Conservation (phyloP, 2,113 vertebrate species). For the Scomber japonicus region DNA sequence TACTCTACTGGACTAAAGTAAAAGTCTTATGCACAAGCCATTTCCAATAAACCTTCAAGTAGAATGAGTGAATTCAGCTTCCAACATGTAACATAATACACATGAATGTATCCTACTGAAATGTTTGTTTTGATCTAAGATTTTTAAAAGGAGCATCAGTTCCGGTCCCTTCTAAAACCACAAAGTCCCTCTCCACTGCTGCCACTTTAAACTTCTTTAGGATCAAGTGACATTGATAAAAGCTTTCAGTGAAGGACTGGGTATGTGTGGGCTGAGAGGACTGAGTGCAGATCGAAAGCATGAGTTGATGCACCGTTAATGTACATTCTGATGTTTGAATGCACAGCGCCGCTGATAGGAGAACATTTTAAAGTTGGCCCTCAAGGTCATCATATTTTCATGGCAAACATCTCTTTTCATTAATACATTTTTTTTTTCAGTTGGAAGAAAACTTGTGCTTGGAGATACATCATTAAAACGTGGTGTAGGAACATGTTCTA, state of each 20-base stretch:
- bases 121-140: conserved; percentile 53
- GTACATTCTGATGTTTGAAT: conserved; percentile 36
- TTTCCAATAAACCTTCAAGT: too few species aligned
- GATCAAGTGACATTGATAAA: conserved; percentile 74
- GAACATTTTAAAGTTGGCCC: neutral
- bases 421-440: neutral
- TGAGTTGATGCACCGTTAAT: conserved; percentile 9
- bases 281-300: neutral
- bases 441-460: neutral
- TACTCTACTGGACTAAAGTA: too few species aligned
- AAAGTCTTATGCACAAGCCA: too few species aligned
- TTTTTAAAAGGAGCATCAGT: conserved; percentile 44
- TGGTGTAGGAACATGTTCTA: neutral
- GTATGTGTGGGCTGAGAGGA: conserved; percentile 46
- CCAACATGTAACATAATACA: conserved; percentile 27
- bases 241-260: conserved; percentile 55
- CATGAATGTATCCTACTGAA: neutral
- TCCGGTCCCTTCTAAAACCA: conserved; percentile 61
- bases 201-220: conserved; percentile 48
- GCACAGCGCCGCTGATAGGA: neutral
- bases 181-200: conserved; percentile 53
- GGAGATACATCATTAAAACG: neutral
- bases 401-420: neutral
- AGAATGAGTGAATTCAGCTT: neutral
- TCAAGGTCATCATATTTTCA: conserved; percentile 10